These are phyloP conservation scores for Scaptomyza polygonia DNA, from an alignment of 2,888 invertebrate genomes.

Conservation along the genomic window DNA sequence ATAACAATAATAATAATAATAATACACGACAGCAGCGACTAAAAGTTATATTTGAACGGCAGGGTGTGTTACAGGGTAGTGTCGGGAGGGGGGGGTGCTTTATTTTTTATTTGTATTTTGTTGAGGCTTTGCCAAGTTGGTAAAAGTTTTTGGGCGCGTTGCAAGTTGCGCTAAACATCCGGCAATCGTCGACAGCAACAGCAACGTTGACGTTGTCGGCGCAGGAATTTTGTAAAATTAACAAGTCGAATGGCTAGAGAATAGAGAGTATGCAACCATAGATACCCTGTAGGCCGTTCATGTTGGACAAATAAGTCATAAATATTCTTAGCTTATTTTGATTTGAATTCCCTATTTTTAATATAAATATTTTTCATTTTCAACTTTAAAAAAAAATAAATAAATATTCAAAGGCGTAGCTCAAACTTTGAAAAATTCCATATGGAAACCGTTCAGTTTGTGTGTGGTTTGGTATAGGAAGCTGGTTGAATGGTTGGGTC, in stretches of 20 bases:
- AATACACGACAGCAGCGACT: constrained; percentile 54
- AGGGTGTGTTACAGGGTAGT: too few relatives aligned
- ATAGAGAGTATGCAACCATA: neutral
- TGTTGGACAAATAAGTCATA: too few relatives aligned
- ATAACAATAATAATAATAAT: constrained; percentile 41
- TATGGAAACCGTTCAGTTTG: neutral
- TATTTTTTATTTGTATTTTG: too few relatives aligned
- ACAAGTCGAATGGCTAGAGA: constrained; percentile 20
- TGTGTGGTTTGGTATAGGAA: neutral
- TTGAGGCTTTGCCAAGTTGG: constrained; percentile 32
- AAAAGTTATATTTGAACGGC: constrained; percentile 53
- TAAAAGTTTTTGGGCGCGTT: constrained; percentile 25
- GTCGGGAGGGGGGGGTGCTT: too few relatives aligned
- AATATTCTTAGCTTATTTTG: too few relatives aligned
- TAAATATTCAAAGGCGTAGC: neutral
- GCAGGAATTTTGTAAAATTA: constrained; percentile 63
- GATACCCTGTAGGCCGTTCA: neutral
- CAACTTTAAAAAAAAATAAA: too few relatives aligned
- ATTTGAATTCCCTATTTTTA: too few relatives aligned
- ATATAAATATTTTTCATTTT: too few relatives aligned
- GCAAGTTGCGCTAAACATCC: constrained; percentile 71
- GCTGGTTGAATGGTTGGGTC: neutral
- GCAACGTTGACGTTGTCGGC: constrained; percentile 51
- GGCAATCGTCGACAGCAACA: constrained; percentile 49
- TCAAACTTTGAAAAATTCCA: neutral